These are phyloP conservation scores for Toxostoma redivivum DNA, from an alignment of 2,113 vertebrate species.

Conservation along the genomic window DNA sequence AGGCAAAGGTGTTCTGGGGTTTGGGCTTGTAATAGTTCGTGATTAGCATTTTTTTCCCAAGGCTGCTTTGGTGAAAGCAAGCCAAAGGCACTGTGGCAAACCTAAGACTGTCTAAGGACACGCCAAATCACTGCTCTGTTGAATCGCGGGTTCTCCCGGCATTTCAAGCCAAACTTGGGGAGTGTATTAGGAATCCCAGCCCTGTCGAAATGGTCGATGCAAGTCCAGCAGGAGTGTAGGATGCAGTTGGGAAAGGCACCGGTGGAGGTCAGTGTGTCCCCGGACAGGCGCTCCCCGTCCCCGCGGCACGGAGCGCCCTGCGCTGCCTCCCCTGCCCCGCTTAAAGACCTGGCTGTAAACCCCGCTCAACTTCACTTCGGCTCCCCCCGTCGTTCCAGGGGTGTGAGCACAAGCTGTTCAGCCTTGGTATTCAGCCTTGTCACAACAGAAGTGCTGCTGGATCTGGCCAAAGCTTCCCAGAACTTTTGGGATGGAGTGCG, in stretches of 20 bases:
- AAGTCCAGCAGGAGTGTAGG: fast-evolving
- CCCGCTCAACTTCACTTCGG: fast-evolving
- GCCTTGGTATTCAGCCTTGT: neutral
- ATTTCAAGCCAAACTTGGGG: neutral
- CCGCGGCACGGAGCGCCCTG: fast-evolving
- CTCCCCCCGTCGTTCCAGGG: neutral
- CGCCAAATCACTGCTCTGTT: neutral
- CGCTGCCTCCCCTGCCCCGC: fast-evolving
- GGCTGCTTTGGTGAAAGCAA: neutral
- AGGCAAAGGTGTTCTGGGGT: neutral
- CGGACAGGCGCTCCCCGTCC: neutral
- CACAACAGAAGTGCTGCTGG: neutral
- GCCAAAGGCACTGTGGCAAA: neutral
- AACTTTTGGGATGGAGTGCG: neutral
- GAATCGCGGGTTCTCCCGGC: neutral
- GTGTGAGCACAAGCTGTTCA: fast-evolving
- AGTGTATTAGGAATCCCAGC: neutral
- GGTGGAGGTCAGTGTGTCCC: slow-evolving; percentile 34
- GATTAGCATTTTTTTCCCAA: too few relatives aligned
- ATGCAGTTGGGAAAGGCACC: neutral
- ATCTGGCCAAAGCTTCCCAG: neutral
- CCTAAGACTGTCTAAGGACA: neutral
- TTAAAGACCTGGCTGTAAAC: fast-evolving
- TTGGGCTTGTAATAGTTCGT: neutral
- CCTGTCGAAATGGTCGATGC: neutral